phyloP scores from a whole-genome alignment of 2,797 vertebrate genomes.

The Premnoplex brunnescens region DNA sequence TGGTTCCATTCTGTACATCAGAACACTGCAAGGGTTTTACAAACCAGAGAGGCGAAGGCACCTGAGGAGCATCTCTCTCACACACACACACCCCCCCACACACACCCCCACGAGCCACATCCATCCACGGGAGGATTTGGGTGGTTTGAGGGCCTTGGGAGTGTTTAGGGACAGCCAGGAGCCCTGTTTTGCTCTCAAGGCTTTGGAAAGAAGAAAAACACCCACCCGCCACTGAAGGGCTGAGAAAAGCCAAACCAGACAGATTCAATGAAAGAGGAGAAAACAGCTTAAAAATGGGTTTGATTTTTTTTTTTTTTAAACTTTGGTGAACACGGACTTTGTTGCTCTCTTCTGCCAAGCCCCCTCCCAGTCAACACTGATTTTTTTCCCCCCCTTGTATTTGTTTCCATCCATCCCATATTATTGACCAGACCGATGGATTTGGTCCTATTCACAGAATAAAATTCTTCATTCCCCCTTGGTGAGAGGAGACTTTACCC shows the following conservation, averaged over 20 bases:
- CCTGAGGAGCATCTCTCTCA: constrained; percentile 51
- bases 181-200: neutral
- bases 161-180: neutral
- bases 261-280: neutral
- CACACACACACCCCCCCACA: neutral
- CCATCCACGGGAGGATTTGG: neutral
- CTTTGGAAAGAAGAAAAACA: neutral
- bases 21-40: constrained; percentile 14
- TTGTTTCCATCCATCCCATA: neutral
- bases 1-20: constrained; percentile 40
- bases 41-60: constrained; percentile 56
- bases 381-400: neutral
- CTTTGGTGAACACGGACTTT: neutral
- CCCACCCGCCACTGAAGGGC: neutral
- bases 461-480: neutral
- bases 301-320: neutral
- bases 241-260: neutral
- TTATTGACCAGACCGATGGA: neutral
- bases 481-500: neutral
- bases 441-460: constrained; percentile 22
- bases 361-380: neutral
- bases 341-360: neutral
- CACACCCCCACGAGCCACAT: fast-evolving
- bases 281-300: neutral
- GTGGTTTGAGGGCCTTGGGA: neutral